These are phyloP conservation scores for Torymus texanus DNA, from an alignment of 2,888 invertebrate genomes.

Conservation along the genomic window DNA sequence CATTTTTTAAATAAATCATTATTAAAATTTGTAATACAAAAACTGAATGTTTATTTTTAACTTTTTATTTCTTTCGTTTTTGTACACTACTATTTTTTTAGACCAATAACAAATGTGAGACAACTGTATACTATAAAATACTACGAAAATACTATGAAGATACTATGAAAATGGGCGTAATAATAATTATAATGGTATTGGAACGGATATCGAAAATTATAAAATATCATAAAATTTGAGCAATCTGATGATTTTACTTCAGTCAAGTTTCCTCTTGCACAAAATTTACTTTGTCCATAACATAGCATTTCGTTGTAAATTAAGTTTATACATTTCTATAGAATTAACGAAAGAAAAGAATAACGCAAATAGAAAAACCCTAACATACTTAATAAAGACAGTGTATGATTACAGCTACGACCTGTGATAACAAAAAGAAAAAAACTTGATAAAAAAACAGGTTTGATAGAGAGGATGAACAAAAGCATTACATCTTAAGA, in stretches of 20 bases:
- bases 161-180: no score
- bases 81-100: no score
- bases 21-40: no score
- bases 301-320: slow-evolving; percentile 23
- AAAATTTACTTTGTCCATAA: slow-evolving; percentile 18
- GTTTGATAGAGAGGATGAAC: slow-evolving; percentile 44
- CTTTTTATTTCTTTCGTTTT: no score
- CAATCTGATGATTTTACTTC: background rate
- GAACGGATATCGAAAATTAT: background rate
- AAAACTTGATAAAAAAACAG: slow-evolving; percentile 62
- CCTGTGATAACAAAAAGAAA: slow-evolving; percentile 59
- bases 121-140: no score
- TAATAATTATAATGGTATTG: no score
- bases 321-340: slow-evolving; percentile 30
- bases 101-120: no score
- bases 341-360: slow-evolving; percentile 15
- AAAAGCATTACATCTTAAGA: slow-evolving; percentile 48
- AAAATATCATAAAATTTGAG: background rate
- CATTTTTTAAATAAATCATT: no score
- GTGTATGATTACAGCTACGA: slow-evolving; percentile 55
- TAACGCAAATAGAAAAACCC: slow-evolving; percentile 3
- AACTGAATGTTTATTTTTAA: no score
- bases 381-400: slow-evolving; percentile 51
- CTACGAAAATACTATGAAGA: no score
- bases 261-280: slow-evolving; percentile 28